Evolutionary conservation across 2,888 invertebrate species (phyloP).

Genomic region (Sphaeridia pumilis): DNA sequence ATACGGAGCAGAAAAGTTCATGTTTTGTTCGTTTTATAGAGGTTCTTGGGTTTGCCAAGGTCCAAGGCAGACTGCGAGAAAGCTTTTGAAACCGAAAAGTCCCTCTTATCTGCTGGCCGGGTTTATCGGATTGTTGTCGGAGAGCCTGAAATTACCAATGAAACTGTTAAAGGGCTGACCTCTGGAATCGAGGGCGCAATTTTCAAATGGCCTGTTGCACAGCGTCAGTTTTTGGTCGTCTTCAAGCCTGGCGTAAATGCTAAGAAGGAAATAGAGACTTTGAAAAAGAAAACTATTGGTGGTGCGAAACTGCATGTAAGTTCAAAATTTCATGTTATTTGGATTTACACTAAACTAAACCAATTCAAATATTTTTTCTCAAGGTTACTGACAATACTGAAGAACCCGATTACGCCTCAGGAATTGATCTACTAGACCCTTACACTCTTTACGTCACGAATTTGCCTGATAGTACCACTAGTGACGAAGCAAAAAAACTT

Average conservation of each 20-base stretch:
- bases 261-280: constrained; percentile 31
- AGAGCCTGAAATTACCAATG: constrained; percentile 19
- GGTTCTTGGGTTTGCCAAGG: no score
- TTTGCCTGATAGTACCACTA: constrained; percentile 19
- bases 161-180: constrained; percentile 22
- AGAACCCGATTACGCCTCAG: not conserved
- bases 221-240: constrained; percentile 28
- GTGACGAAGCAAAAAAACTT: constrained; percentile 13
- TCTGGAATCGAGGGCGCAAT: constrained; percentile 26
- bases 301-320: constrained; percentile 23
- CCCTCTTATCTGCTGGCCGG: constrained; percentile 18
- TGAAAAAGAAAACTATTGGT: constrained; percentile 23
- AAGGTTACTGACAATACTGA: constrained; percentile 17
- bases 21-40: no score
- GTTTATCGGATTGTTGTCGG: constrained; percentile 23
- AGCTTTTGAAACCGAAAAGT: constrained; percentile 28
- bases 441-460: constrained; percentile 30
- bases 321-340: no score
- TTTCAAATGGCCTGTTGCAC: constrained; percentile 28
- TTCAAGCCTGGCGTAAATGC: constrained; percentile 26
- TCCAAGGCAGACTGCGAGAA: constrained; percentile 23
- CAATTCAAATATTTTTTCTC: constrained; percentile 3
- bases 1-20: no score
- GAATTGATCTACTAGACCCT: constrained; percentile 26
- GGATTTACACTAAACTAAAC: not conserved